phyloP scores from a whole-genome alignment of 1,140 invertebrate species.

The Pseudomyrmex concolor region DNA sequence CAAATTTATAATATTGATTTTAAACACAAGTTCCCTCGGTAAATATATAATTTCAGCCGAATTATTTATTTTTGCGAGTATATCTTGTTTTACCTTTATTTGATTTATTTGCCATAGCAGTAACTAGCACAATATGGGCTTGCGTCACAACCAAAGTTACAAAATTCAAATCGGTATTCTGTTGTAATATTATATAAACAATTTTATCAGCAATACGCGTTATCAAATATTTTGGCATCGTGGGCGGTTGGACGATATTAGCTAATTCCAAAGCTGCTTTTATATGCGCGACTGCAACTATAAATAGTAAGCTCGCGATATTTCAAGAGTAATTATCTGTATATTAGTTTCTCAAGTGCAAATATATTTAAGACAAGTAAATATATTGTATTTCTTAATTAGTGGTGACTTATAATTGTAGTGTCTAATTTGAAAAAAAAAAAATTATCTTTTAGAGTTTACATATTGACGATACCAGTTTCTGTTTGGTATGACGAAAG shows the following conservation, averaged over 20 bases:
- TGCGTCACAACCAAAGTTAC: constrained; percentile 54
- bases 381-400: too few species aligned
- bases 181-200: constrained; percentile 46
- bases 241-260: constrained; percentile 41
- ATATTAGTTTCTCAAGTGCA: background rate
- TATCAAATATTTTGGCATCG: constrained; percentile 29
- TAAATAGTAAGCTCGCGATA: background rate
- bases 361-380: background rate
- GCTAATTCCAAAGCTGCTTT: constrained; percentile 64
- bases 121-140: constrained; percentile 55
- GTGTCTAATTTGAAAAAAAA: too few species aligned
- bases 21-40: background rate
- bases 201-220: constrained; percentile 55
- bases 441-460: background rate
- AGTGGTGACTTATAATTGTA: too few species aligned
- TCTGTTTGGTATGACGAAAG: constrained; percentile 37
- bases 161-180: constrained; percentile 47
- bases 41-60: background rate
- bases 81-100: constrained; percentile 7
- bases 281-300: constrained; percentile 57
- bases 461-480: constrained; percentile 33
- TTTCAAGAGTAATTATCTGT: too few species aligned
- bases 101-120: constrained; percentile 30
- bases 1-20: background rate
- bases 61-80: constrained; percentile 23